Evolutionary conservation across 2,113 vertebrate genomes (phyloP).

Genomic region (Aix galericulata): DNA sequence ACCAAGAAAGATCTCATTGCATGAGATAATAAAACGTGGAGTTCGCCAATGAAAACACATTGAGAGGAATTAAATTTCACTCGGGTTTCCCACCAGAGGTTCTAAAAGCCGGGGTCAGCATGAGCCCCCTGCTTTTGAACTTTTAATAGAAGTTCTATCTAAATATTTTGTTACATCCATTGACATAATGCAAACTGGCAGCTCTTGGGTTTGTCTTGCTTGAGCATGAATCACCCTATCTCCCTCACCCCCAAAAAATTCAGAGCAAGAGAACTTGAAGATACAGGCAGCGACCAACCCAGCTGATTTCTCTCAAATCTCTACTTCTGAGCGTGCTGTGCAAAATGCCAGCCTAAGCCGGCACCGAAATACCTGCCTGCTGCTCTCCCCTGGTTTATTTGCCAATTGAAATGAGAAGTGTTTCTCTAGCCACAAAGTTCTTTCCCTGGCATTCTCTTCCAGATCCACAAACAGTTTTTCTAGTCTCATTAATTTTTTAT

Average conservation of each 20-base stretch:
- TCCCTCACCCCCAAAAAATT: constrained; percentile 9
- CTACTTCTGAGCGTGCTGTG: not conserved
- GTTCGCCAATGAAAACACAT: constrained; percentile 78
- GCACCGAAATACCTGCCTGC: not conserved
- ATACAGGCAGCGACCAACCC: not conserved
- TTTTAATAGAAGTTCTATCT: constrained; percentile 77
- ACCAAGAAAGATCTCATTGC: constrained; percentile 79
- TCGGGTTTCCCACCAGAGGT: constrained; percentile 75
- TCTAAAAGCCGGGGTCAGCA: constrained; percentile 64
- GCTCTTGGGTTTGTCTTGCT: constrained; percentile 59
- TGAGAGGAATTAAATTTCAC: constrained; percentile 64
- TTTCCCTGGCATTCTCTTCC: constrained; percentile 1
- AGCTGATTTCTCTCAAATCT: not conserved
- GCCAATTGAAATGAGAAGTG: constrained; percentile 30
- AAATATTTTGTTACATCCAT: constrained; percentile 82
- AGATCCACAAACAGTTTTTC: constrained; percentile 8
- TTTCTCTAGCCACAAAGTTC: not conserved
- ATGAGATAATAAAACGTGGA: constrained; percentile 77
- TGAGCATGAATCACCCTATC: constrained; percentile 48
- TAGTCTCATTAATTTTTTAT: constrained; percentile 38
- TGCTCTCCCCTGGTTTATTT: constrained; percentile 30
- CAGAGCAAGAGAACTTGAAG: constrained; percentile 6
- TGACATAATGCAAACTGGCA: constrained; percentile 82
- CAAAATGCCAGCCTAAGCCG: constrained; percentile 6
- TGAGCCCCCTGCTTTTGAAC: constrained; percentile 66